These are phyloP conservation scores for Platalea minor DNA, from an alignment of 2,797 vertebrate genomes.

Conservation along the genomic window DNA sequence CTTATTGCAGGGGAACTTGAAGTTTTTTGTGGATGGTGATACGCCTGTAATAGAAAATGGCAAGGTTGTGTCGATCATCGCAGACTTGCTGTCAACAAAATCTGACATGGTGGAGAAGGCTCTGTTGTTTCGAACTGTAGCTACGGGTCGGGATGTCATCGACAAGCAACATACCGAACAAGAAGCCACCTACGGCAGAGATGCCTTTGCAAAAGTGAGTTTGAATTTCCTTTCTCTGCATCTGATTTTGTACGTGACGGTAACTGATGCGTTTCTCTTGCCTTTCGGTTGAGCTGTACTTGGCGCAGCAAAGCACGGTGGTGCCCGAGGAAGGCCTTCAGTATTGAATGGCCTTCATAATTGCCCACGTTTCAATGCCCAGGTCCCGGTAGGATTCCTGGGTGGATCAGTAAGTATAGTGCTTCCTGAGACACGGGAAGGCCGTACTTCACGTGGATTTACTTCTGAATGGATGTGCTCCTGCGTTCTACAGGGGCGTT, in stretches of 20 bases:
- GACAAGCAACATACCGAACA: constrained; percentile 94
- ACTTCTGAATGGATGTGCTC: not conserved
- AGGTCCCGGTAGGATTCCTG: not conserved
- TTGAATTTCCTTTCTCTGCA: no score
- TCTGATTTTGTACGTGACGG: not conserved
- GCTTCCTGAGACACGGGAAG: not conserved
- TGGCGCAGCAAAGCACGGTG: accelerated
- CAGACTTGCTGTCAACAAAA: constrained; percentile 87
- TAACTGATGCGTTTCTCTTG: accelerated
- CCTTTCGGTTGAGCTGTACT: not conserved
- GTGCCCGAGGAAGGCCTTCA: not conserved
- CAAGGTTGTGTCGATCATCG: constrained; percentile 83
- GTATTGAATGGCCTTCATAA: not conserved
- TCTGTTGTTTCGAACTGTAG: constrained; percentile 92
- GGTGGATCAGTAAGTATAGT: not conserved
- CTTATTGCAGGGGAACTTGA: constrained; percentile 87
- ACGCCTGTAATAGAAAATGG: constrained; percentile 87
- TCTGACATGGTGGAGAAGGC: constrained; percentile 92
- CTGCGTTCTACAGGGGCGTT: not conserved
- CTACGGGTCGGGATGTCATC: constrained; percentile 93
- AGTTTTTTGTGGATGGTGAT: constrained; percentile 89
- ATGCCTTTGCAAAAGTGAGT: constrained; percentile 93
- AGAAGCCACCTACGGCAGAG: constrained; percentile 93
- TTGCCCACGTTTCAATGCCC: accelerated
- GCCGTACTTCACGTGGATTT: not conserved